Percentiles rank a stretch among this genome's conserved stretches.
Evolutionary conservation across 2,888 invertebrate genomes (phyloP).

Genomic region (Philonicus albiceps): DNA sequence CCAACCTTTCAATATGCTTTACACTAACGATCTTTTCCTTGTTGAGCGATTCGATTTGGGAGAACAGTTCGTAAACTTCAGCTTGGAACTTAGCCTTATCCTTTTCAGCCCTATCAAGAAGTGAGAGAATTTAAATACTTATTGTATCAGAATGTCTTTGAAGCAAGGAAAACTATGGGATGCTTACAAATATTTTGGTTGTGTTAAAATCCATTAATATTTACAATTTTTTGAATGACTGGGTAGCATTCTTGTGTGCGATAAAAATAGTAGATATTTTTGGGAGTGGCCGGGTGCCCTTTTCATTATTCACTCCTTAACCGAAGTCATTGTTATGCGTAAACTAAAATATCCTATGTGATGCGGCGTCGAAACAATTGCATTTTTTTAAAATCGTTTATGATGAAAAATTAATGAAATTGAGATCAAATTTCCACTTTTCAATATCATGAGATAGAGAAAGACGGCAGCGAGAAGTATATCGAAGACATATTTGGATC

Average conservation of each 20-base stretch:
- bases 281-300: neutral
- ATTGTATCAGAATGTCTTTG: neutral
- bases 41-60: slow-evolving; percentile 92
- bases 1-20: slow-evolving; percentile 89
- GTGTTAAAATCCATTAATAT: neutral
- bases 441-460: slow-evolving; percentile 59
- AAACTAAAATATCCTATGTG: neutral
- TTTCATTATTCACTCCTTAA: neutral
- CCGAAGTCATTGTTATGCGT: slow-evolving; percentile 29
- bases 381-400: neutral
- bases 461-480: slow-evolving; percentile 45
- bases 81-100: slow-evolving; percentile 98
- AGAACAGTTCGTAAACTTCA: slow-evolving; percentile 96
- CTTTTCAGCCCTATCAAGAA: slow-evolving; percentile 87
- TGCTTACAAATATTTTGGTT: neutral
- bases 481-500: slow-evolving; percentile 64
- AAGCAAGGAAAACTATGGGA: neutral
- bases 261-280: neutral
- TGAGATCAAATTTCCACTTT: slow-evolving; percentile 62
- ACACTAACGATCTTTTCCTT: slow-evolving; percentile 87
- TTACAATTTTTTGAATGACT: neutral
- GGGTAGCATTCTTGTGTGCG: neutral
- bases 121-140: neutral
- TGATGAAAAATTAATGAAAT: slow-evolving; percentile 24
- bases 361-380: neutral